A percentile compares a stretch with the other conserved stretches of the same genome.
Conservation (phyloP, 2,113 vertebrate genomes). For the Rhinogobius similis region DNA sequence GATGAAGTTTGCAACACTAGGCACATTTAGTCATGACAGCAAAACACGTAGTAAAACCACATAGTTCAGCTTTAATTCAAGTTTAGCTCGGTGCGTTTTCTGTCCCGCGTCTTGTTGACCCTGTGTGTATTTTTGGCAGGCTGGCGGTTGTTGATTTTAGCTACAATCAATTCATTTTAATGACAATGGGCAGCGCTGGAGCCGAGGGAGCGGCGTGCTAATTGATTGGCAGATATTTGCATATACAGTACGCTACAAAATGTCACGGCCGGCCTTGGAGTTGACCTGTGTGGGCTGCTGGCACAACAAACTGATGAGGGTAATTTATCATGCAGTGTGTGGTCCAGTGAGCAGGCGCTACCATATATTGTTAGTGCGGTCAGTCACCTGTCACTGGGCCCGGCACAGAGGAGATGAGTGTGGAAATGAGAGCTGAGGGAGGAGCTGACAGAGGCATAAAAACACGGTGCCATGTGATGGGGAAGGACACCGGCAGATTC, state of each 20-base stretch:
- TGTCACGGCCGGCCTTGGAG: constrained; percentile 75
- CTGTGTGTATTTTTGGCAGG: constrained; percentile 53
- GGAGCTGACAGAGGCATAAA: constrained; percentile 26
- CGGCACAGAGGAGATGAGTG: constrained; percentile 30
- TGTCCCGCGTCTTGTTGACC: constrained; percentile 61
- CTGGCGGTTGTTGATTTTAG: constrained; percentile 69
- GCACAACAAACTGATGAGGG: constrained; percentile 81
- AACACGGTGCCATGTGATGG: constrained; percentile 15
- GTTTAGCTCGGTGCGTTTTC: constrained; percentile 3
- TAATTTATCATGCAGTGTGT: constrained; percentile 78
- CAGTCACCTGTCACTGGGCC: constrained; percentile 77
- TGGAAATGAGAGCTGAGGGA: constrained; percentile 10
- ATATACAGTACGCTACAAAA: constrained; percentile 81
- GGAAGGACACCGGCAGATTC: constrained; percentile 1
- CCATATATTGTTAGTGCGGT: constrained; percentile 74
- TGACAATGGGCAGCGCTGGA: constrained; percentile 67
- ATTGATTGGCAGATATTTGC: constrained; percentile 84
- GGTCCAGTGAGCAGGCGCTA: constrained; percentile 52
- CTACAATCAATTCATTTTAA: constrained; percentile 80
- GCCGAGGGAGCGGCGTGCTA: constrained; percentile 53
- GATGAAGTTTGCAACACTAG: neutral
- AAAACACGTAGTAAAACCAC: neutral
- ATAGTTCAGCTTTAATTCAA: constrained; percentile 26
- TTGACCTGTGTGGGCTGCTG: constrained; percentile 77
- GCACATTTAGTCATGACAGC: neutral